Evolutionary conservation across 2,113 vertebrate genomes (phyloP), one percentile per base, ranked within the genome.

Genomic region (Callospermophilus lateralis): DNA sequence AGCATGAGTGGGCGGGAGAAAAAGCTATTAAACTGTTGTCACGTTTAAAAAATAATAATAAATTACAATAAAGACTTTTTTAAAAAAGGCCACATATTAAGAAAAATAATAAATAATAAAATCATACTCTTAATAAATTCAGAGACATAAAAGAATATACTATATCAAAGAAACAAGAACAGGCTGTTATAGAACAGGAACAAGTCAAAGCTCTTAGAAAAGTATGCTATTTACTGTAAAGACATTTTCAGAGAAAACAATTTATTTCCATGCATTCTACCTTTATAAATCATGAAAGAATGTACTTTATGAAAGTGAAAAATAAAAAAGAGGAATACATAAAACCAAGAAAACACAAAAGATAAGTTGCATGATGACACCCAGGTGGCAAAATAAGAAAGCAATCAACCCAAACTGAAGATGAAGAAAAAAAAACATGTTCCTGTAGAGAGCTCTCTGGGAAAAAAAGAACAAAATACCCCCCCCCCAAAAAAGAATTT

Each of bases 311-410:
- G 85, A 89, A 89, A 65, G 53, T 68, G 32, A 89, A 34, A 84
- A 51, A 20, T 4, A 93, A 63, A n/a, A 63, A 72, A 51, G 19
- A 89, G 16, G 61, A 80, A 45, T 45, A 55, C 4, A 67, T n/a
- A 70, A 63, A 83, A 79, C 72, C 53, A 61, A 88, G 61, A 78
- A 72, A 53, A 58, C 70, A 93, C 24, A 72, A 74, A 68, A 70
- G 42, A 22, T 15, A 65, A 24, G 20, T 55, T 94, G 84, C 45
- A 67, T 48, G 37, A 94, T 68, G 70, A 83, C 15, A 55, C 11
- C n/a, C 86, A 67, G 48, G 78, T 45, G 37, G n/a, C 68, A 89
- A 67, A 94, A 55, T 15, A 32, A 89, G 30, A 84, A 94, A 76
- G 45, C 68, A 83, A 68, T 42, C 30, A 19, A 45, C n/a, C 30